These are phyloP conservation scores for Austrolebias charrua DNA, from an alignment of 2,797 vertebrate species.

Conservation along the genomic window DNA sequence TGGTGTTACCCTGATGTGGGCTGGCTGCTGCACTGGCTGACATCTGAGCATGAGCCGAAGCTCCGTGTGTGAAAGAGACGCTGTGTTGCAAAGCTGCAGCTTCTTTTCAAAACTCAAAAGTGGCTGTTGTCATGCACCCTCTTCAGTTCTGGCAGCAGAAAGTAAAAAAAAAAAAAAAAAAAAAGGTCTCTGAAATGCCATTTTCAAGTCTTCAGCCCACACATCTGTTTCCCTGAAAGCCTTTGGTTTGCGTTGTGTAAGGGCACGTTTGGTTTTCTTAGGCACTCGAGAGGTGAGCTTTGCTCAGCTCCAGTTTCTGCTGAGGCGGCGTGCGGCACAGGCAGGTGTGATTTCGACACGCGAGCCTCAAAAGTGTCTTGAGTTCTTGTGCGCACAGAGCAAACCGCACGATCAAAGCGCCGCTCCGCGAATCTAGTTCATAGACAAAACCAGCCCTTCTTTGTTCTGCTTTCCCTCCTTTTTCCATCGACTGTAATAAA, in stretches of 20 bases:
- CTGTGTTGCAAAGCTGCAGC: slow-evolving; percentile 45
- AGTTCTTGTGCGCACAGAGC: slow-evolving; percentile 57
- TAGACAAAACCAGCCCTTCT: slow-evolving; percentile 40
- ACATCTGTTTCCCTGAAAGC: slow-evolving; percentile 50
- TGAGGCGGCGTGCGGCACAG: slow-evolving; percentile 63
- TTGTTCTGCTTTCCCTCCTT: slow-evolving; percentile 52
- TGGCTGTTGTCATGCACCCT: slow-evolving; percentile 54
- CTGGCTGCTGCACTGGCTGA: slow-evolving; percentile 61
- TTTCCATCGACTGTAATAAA: slow-evolving; percentile 36
- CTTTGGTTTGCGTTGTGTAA: slow-evolving; percentile 52
- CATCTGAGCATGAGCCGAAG: slow-evolving; percentile 60
- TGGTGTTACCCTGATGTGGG: slow-evolving; percentile 57
- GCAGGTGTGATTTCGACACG: slow-evolving; percentile 74
- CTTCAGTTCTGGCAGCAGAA: slow-evolving; percentile 30
- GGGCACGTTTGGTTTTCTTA: slow-evolving; percentile 51
- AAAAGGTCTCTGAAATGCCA: slow-evolving; percentile 24
- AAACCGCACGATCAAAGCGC: slow-evolving; percentile 75
- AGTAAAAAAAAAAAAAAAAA: neutral
- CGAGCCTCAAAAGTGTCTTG: slow-evolving; percentile 60
- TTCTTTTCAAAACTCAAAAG: slow-evolving; percentile 36
- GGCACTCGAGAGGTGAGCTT: slow-evolving; percentile 45
- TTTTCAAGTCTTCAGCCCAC: slow-evolving; percentile 53
- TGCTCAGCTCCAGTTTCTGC: slow-evolving; percentile 56
- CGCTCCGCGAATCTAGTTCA: slow-evolving; percentile 65
- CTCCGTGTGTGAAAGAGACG: slow-evolving; percentile 58